These are phyloP conservation scores for Notechis scutatus DNA, from an alignment of 2,113 vertebrate species.

Conservation along the genomic window DNA sequence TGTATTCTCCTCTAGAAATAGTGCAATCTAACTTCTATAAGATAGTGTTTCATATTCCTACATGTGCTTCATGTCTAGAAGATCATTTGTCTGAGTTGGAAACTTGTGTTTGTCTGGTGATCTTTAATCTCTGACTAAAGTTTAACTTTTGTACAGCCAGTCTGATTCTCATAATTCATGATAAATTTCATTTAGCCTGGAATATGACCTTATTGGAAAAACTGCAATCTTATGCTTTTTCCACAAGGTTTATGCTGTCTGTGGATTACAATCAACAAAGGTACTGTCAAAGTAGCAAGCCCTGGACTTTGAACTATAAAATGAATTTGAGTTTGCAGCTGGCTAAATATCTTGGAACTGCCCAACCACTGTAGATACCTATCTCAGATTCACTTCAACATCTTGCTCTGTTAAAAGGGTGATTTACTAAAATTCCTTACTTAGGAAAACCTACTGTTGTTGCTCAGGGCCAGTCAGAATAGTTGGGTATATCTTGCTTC, in stretches of 20 bases:
- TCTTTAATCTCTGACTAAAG: neutral
- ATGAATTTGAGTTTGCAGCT: neutral
- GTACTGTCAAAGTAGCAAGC: neutral
- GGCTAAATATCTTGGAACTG: neutral
- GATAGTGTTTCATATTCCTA: neutral
- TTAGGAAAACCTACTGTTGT: neutral
- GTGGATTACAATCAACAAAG: neutral
- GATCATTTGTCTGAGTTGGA: neutral
- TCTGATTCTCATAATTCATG: neutral
- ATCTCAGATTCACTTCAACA: neutral
- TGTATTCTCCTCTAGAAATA: neutral
- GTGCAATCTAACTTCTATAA: neutral
- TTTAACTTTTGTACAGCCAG: neutral
- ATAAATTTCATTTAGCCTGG: neutral
- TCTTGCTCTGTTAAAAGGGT: neutral
- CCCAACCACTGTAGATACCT: neutral
- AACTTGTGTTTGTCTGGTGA: neutral
- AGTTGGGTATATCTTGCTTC: neutral
- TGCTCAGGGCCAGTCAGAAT: neutral
- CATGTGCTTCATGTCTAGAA: neutral
- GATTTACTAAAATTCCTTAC: neutral
- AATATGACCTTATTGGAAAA: neutral
- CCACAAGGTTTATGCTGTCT: neutral
- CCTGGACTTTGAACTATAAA: neutral
- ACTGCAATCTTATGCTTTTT: neutral